Percentiles rank a stretch among this genome's conserved stretches.
These are phyloP conservation scores for Lycia hirtaria DNA, from an alignment of 2,888 invertebrate species.

Conservation along the genomic window DNA sequence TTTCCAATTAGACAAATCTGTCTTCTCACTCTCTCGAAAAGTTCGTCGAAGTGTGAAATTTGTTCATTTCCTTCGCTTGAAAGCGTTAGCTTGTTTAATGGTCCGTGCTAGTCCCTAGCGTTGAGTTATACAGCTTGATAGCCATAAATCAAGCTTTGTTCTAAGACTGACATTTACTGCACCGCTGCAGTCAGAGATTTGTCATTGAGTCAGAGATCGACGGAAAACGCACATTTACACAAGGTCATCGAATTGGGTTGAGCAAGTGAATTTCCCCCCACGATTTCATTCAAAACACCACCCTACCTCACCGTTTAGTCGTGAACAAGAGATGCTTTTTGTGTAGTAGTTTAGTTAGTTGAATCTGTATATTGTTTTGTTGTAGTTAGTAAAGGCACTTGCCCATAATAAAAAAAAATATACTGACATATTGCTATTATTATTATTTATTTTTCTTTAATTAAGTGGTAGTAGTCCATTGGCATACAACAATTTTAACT, in stretches of 20 bases:
- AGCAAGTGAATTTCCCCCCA: background rate
- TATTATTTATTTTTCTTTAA: no score
- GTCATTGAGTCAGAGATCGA: no score
- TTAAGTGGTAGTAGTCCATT: no score
- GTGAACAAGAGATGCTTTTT: no score
- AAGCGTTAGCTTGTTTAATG: slow-evolving; percentile 29
- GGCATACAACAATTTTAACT: no score
- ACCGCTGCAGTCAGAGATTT: slow-evolving; percentile 39
- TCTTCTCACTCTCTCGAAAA: background rate
- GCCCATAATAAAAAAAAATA: no score
- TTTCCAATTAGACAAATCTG: background rate
- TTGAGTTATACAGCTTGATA: slow-evolving; percentile 29
- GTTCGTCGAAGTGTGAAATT: background rate
- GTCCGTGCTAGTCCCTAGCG: slow-evolving; percentile 32
- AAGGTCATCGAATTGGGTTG: background rate
- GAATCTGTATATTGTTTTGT: no score
- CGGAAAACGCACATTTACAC: slow-evolving; percentile 20
- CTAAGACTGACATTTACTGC: slow-evolving; percentile 30
- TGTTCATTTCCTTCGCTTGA: slow-evolving; percentile 1
- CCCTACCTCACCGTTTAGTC: no score
- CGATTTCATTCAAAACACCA: no score
- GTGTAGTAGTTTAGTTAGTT: no score
- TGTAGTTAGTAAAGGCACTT: no score
- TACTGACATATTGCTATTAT: no score
- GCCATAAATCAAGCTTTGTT: slow-evolving; percentile 43